Conservation (phyloP, 2,888 invertebrate species). For the Eilema griseolum region DNA sequence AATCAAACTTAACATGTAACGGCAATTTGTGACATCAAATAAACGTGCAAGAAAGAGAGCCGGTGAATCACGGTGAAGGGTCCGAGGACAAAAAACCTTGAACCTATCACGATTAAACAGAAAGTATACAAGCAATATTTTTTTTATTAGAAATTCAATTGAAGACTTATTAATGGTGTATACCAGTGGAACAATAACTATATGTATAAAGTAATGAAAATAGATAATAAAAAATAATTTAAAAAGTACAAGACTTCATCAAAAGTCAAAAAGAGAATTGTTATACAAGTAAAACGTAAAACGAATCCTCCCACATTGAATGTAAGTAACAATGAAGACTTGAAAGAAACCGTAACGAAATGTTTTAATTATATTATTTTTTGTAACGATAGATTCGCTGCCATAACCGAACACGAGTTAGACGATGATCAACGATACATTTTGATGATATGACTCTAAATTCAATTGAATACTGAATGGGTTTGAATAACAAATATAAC, state of each 20-base stretch:
- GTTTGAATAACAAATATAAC: conserved; percentile 36
- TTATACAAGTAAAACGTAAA: neutral
- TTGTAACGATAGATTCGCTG: conserved; percentile 47
- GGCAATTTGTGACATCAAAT: conserved; percentile 28
- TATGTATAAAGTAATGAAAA: too few relatives aligned
- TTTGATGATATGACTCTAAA: conserved; percentile 28
- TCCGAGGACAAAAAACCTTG: conserved; percentile 26
- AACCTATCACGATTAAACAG: conserved; percentile 20
- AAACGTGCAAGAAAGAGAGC: conserved; percentile 18
- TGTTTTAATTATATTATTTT: conserved; percentile 57
- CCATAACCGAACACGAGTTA: conserved; percentile 56
- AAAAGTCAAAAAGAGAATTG: neutral
- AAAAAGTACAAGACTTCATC: neutral
- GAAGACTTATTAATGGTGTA: too few relatives aligned
- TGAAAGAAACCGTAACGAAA: conserved; percentile 62
- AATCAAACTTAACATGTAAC: conserved; percentile 29
- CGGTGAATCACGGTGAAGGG: conserved; percentile 15
- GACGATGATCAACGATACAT: conserved; percentile 52
- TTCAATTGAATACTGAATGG: neutral
- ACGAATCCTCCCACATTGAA: conserved; percentile 14
- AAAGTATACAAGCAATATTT: conserved; percentile 10
- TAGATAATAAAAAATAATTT: too few relatives aligned
- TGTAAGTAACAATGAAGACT: conserved; percentile 32
- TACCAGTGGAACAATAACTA: too few relatives aligned
- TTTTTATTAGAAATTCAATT: neutral